phyloP scores from a whole-genome alignment of 2,888 invertebrate species.

The Scaptomyza tumidula region DNA sequence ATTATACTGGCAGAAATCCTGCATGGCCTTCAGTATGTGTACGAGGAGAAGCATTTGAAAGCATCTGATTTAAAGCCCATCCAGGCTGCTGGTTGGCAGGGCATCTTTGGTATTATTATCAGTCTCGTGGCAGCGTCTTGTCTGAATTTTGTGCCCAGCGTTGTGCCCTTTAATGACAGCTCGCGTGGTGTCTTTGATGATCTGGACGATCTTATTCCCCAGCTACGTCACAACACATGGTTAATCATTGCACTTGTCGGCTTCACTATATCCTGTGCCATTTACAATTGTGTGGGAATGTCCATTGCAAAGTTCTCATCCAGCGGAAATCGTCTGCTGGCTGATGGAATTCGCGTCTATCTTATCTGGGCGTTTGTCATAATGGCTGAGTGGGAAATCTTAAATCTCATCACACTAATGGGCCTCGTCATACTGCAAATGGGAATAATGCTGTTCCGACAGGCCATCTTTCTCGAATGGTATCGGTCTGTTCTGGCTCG shows the following conservation, averaged over 20 bases:
- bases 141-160: conserved; percentile 92
- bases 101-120: conserved; percentile 89
- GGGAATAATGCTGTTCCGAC: conserved; percentile 94
- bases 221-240: conserved; percentile 88
- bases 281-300: conserved; percentile 96
- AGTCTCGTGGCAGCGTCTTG: conserved; percentile 89
- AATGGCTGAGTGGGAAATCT: conserved; percentile 90
- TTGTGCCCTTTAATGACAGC: conserved; percentile 91
- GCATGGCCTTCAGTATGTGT: conserved; percentile 95
- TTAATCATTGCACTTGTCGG: conserved; percentile 89
- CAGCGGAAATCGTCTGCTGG: conserved; percentile 95
- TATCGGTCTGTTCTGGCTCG: conserved; percentile 69
- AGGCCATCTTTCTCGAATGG: conserved; percentile 85
- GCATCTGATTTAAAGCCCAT: conserved; percentile 94
- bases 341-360: conserved; percentile 94
- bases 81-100: conserved; percentile 97
- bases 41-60: conserved; percentile 95
- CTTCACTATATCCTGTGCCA: conserved; percentile 92
- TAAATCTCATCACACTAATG: conserved; percentile 91
- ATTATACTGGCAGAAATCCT: conserved; percentile 92
- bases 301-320: conserved; percentile 97
- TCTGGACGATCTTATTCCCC: conserved; percentile 92
- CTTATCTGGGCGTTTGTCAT: conserved; percentile 95
- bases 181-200: conserved; percentile 92
- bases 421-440: conserved; percentile 90